Evolutionary conservation across 92 coral and sea anemone genomes (phyloP), one percentile per base, ranked within the genome.

Genomic region (Siderastrea radians): DNA sequence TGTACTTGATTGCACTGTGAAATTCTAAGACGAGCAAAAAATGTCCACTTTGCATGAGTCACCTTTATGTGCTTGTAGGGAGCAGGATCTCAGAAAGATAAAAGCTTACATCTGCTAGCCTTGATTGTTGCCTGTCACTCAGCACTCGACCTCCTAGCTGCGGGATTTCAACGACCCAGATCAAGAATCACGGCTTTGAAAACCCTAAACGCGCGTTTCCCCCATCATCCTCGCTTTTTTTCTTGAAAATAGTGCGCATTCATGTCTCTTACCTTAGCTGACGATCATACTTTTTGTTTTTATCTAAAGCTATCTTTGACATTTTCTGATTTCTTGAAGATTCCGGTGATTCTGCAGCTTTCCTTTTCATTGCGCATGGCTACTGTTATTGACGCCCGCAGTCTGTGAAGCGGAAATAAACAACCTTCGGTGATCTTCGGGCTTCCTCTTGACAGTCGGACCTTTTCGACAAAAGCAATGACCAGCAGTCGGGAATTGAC

Each of bases 361-460:
- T 95, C 92, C 98, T 93, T 95, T 95, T 95, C 98, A 95, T 95
- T 91, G 95, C 98, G 98, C 98, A 95, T 95, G 98, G 65, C 78
- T 48, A 57, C 58, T 80, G 75, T 54, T 4, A 0, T 45, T 52
- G 9, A 7, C 14, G 46, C 49, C 71, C 60, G 61, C 74, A 46
- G 5, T 68, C 11, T 44, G 68, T 5, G 48, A 78, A 82, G 86
- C 86, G 68, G 78, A 57, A 44, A 5, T 26, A 8, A 55, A 13
- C 54, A 12, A 54, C 53, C 85, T 43, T 68, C 77, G 85, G 47
- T 49, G 10, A 49, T 3, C 10, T 63, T 79, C 74, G 61, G 26
- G 16, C 5, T 4, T 11, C 0, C 3, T 12, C 43, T 68, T 51
- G 73, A 10, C 45, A 26, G 38, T 26, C 38, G 38, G 38, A 26